phyloP scores from a whole-genome alignment of 2,113 vertebrate genomes.

The Sinocyclocheilus anshuiensis region DNA sequence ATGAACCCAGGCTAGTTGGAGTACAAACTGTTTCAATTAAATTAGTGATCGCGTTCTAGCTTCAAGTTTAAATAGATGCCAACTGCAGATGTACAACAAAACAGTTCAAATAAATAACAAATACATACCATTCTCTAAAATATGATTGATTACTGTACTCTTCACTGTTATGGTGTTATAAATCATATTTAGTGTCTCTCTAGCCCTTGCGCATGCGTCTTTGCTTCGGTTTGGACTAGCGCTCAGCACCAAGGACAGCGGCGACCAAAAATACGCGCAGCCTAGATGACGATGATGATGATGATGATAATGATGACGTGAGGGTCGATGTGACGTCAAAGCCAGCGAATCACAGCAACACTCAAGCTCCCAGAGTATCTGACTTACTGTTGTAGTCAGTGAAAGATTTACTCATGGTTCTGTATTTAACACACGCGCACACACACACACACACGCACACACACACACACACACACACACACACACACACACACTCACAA shows the following conservation, averaged over 20 bases:
- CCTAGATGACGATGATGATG: not conserved
- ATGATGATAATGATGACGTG: too few species aligned
- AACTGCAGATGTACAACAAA: too few species aligned
- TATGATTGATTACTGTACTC: not conserved
- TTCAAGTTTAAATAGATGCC: too few species aligned
- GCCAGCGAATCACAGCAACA: not conserved
- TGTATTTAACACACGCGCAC: not conserved
- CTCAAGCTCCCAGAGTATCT: not conserved
- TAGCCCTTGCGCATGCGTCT: not conserved
- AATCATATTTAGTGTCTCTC: not conserved
- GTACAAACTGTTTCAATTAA: not conserved
- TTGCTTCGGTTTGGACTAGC: not conserved
- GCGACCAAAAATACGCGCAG: not conserved
- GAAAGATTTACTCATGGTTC: not conserved
- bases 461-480: too few species aligned
- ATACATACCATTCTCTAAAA: not conserved
- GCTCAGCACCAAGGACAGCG: constrained; percentile 31
- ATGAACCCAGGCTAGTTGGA: not conserved
- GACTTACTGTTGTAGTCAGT: not conserved
- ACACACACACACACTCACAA: not conserved
- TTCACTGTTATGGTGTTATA: not conserved
- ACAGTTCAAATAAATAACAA: not conserved
- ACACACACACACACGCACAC: not conserved
- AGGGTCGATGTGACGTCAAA: constrained; percentile 10
- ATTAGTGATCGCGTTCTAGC: too few species aligned